phyloP scores from a whole-genome alignment of 2,113 vertebrate genomes.

The Crotalus tigris region DNA sequence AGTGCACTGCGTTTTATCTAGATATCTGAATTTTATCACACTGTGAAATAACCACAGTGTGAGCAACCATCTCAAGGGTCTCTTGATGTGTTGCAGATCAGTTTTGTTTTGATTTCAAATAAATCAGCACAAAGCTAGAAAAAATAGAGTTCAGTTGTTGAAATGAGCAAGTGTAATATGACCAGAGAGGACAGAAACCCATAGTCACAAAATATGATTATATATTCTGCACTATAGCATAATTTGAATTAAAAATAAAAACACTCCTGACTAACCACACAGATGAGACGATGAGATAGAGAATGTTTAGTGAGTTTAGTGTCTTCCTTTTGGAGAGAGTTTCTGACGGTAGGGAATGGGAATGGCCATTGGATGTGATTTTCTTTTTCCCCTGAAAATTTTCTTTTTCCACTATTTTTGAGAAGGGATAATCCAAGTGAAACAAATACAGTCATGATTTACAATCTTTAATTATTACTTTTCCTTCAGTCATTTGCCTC shows the following conservation, averaged over 20 bases:
- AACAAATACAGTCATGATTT: not conserved
- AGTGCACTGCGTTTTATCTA: not conserved
- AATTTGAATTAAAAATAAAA: not conserved
- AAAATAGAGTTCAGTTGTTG: not conserved
- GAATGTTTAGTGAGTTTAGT: not conserved
- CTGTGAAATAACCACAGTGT: not conserved
- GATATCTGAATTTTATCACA: too few species aligned
- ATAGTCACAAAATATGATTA: not conserved
- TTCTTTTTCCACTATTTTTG: not conserved
- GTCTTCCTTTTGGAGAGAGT: not conserved
- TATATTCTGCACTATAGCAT: not conserved
- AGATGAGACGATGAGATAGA: not conserved
- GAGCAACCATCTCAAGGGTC: not conserved
- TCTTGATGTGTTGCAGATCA: not conserved
- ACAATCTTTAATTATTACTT: not conserved
- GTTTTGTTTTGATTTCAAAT: not conserved
- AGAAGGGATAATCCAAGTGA: not conserved
- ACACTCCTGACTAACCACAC: not conserved
- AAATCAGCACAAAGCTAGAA: not conserved
- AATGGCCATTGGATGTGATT: not conserved
- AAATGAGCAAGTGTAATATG: not conserved
- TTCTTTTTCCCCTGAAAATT: not conserved
- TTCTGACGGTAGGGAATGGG: not conserved
- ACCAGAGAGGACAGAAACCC: not conserved
- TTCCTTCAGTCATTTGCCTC: not conserved